phyloP scores from a whole-genome alignment of 2,888 invertebrate species.

The Lasioglossum villosulum region DNA sequence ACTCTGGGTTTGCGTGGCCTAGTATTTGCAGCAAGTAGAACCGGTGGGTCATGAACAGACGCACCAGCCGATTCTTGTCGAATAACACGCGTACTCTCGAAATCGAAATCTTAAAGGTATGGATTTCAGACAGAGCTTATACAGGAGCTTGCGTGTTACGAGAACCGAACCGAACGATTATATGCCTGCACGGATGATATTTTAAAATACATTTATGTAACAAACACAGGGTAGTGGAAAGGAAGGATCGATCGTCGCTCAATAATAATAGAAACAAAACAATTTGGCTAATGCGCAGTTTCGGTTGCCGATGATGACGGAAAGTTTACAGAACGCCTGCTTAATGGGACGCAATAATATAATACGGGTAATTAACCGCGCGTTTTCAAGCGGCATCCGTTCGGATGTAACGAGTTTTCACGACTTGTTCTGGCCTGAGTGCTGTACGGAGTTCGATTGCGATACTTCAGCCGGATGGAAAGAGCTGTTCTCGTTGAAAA shows the following conservation, averaged over 20 bases:
- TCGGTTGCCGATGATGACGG: constrained; percentile 69
- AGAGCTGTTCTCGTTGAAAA: constrained; percentile 52
- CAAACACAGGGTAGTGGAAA: constrained; percentile 42
- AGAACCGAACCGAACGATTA: background rate
- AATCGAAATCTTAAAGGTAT: no score
- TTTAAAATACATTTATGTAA: background rate
- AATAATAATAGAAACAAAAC: constrained; percentile 76
- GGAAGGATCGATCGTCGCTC: constrained; percentile 76
- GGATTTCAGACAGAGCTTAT: no score
- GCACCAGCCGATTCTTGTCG: no score
- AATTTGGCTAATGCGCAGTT: constrained; percentile 71
- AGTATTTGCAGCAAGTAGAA: no score
- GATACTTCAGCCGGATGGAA: constrained; percentile 26
- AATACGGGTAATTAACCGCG: constrained; percentile 74
- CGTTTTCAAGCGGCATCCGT: constrained; percentile 57
- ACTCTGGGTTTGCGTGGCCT: no score
- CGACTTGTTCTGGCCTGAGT: constrained; percentile 17
- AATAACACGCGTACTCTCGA: no score
- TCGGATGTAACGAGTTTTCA: constrained; percentile 63
- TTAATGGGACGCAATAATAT: constrained; percentile 73
- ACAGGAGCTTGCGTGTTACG: no score
- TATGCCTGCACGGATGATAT: background rate
- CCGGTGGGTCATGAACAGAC: no score
- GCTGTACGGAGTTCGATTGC: constrained; percentile 37
- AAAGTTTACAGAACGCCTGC: constrained; percentile 73